These are phyloP conservation scores for Leptinotarsa peninsularis DNA, from an alignment of 2,888 invertebrate genomes.

Conservation along the genomic window DNA sequence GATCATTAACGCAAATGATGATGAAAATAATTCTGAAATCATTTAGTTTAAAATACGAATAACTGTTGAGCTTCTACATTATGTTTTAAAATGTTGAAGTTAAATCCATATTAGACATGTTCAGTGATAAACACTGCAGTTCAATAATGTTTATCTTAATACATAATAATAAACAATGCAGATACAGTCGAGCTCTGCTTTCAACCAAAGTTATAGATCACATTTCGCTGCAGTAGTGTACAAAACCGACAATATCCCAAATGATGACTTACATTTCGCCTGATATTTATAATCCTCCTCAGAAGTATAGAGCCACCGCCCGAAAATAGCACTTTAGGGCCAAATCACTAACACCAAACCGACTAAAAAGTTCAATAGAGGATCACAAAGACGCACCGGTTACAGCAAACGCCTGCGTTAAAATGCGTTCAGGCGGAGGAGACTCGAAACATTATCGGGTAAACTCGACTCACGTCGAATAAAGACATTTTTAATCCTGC, in stretches of 20 bases:
- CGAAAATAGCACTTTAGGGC: slow-evolving; percentile 43
- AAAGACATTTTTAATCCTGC: slow-evolving; percentile 27
- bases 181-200: not conserved
- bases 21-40: too few species aligned
- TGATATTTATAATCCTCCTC: slow-evolving; percentile 21
- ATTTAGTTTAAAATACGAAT: too few species aligned
- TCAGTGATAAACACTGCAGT: not conserved
- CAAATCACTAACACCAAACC: slow-evolving; percentile 46
- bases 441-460: slow-evolving; percentile 19
- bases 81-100: too few species aligned
- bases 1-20: too few species aligned
- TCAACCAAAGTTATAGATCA: slow-evolving; percentile 2
- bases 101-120: not conserved
- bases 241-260: not conserved
- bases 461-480: slow-evolving; percentile 19
- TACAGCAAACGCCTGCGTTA: slow-evolving; percentile 47
- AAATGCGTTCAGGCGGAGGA: slow-evolving; percentile 42
- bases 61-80: too few species aligned
- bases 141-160: not conserved
- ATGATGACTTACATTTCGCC: slow-evolving; percentile 29
- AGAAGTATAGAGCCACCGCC: slow-evolving; percentile 45
- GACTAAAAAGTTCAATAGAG: slow-evolving; percentile 48
- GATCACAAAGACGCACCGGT: slow-evolving; percentile 36
- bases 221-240: not conserved
- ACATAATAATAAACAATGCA: slow-evolving; percentile 20